These are phyloP conservation scores for Psephotus haematonotus DNA, from an alignment of 2,113 vertebrate genomes.

Conservation along the genomic window DNA sequence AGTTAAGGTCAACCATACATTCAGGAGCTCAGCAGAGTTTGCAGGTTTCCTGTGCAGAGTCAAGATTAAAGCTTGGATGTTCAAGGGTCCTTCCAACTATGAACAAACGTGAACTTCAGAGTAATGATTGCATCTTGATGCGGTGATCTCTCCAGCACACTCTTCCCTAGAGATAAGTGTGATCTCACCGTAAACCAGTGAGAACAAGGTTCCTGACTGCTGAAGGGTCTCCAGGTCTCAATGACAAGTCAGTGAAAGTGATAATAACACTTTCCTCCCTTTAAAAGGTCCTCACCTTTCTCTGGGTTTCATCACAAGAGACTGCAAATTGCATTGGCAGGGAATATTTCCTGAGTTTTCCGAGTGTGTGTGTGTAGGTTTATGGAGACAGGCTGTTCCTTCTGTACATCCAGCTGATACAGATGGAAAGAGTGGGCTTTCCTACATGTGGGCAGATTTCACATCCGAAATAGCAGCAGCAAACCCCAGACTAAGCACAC, in stretches of 20 bases:
- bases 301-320: fast-evolving
- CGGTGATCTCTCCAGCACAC: not conserved
- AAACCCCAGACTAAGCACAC: not conserved
- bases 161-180: not conserved
- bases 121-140: not conserved
- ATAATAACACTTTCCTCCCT: not conserved
- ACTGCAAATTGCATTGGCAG: not conserved
- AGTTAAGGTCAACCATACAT: not conserved
- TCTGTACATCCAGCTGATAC: not conserved
- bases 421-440: not conserved
- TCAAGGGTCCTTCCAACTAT: fast-evolving
- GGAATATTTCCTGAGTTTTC: not conserved
- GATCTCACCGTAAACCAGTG: not conserved
- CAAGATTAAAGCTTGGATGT: not conserved
- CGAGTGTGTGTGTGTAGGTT: fast-evolving
- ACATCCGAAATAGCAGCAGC: not conserved
- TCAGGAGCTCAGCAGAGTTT: not conserved
- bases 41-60: not conserved
- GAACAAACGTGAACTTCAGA: not conserved
- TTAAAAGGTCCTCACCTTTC: not conserved
- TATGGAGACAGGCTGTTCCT: not conserved
- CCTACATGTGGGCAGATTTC: not conserved
- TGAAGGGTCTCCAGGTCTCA: not conserved
- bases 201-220: not conserved
- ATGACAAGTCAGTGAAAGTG: not conserved